Percentiles rank a stretch among this genome's conserved stretches.
Evolutionary conservation across 2,113 vertebrate genomes (phyloP).

Genomic region (Bolborhynchus lineola): DNA sequence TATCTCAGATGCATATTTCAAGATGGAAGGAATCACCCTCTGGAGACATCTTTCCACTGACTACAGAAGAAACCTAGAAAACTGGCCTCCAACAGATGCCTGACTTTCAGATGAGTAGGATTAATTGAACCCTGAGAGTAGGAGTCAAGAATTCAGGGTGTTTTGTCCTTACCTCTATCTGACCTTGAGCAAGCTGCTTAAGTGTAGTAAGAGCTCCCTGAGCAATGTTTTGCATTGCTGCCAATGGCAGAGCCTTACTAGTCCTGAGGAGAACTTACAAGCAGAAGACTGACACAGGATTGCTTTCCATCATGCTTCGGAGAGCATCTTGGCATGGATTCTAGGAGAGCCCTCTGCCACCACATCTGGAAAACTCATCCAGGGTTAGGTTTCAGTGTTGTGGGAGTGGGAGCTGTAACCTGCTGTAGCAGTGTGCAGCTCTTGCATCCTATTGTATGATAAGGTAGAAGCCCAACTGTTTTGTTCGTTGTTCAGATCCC

Average conservation of each 20-base stretch:
- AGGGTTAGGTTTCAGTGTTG: background rate
- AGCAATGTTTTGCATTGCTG: background rate
- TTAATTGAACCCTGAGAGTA: constrained; percentile 32
- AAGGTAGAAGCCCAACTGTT: background rate
- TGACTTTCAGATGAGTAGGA: background rate
- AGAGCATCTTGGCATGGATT: background rate
- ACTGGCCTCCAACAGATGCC: background rate
- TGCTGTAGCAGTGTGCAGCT: rapidly evolving
- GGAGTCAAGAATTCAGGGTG: constrained; percentile 19
- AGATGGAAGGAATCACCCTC: constrained; percentile 4
- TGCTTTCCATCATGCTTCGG: background rate
- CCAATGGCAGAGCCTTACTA: background rate
- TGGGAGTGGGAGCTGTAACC: background rate
- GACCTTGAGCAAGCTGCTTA: background rate
- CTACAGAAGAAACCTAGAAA: background rate
- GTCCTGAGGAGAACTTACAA: background rate
- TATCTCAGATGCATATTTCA: constrained; percentile 13
- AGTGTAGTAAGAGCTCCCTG: background rate
- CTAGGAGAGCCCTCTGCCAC: background rate
- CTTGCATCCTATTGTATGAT: rapidly evolving
- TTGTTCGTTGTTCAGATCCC: background rate
- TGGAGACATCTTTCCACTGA: background rate
- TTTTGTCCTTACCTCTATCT: constrained; percentile 25
- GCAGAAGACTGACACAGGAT: background rate
- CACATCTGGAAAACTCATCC: background rate